A percentile compares a stretch with the other conserved stretches of the same genome.
These are phyloP conservation scores for Nibea albiflora DNA, from an alignment of 2,113 vertebrate species.

Conservation along the genomic window DNA sequence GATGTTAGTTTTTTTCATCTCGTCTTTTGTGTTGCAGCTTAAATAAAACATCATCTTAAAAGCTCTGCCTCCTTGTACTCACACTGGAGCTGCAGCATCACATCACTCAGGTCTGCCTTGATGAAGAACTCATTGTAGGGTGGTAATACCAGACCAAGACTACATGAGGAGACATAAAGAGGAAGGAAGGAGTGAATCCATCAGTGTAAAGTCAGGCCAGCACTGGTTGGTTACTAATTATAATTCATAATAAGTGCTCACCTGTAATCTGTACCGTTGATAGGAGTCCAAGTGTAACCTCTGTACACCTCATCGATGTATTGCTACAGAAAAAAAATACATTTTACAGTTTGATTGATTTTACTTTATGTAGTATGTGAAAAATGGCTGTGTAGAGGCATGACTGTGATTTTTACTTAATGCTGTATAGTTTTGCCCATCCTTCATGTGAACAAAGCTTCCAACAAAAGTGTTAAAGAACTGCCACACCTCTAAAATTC, in stretches of 20 bases:
- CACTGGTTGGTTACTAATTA: not conserved
- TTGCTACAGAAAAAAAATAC: slow-evolving; percentile 80
- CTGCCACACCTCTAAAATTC: not conserved
- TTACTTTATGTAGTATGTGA: not conserved
- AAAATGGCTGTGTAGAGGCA: not conserved
- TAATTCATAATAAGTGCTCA: slow-evolving; percentile 71
- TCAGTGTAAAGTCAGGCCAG: not conserved
- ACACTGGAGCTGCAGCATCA: slow-evolving; percentile 99
- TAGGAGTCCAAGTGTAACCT: slow-evolving; percentile 95
- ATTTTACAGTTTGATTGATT: not conserved
- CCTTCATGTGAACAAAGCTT: not conserved
- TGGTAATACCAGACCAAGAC: slow-evolving; percentile 94
- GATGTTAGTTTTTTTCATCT: slow-evolving; percentile 55
- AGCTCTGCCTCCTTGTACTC: slow-evolving; percentile 83
- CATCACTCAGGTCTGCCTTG: slow-evolving; percentile 96
- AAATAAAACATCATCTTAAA: not conserved
- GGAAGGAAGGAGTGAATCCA: not conserved
- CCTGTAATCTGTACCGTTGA: slow-evolving; percentile 99
- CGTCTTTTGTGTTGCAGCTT: not conserved
- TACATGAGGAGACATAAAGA: slow-evolving; percentile 63
- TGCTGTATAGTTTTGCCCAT: not conserved
- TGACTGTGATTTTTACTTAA: not conserved
- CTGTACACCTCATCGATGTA: slow-evolving; percentile 95
- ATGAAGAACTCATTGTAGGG: slow-evolving; percentile 96
- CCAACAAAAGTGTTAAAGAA: not conserved